Evolutionary conservation across 1,140 invertebrate genomes (phyloP).

Genomic region (Andrena cerasifolii): DNA sequence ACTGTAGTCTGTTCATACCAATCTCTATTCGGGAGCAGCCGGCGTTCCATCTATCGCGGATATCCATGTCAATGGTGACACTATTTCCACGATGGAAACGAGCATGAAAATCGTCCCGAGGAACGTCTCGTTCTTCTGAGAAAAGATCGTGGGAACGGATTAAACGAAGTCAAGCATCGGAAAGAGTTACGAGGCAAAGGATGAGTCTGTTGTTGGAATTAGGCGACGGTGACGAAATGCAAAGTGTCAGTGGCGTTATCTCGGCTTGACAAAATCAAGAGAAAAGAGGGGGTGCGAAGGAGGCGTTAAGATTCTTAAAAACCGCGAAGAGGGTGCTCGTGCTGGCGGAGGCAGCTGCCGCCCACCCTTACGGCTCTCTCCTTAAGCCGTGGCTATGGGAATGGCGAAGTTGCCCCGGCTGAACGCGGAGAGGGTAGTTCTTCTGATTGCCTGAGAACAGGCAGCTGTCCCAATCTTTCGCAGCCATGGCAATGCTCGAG

Average conservation of each 20-base stretch:
- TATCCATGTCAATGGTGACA: not conserved
- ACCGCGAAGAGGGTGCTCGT: constrained; percentile 74
- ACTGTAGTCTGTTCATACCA: not conserved
- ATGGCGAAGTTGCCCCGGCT: constrained; percentile 44
- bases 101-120: not conserved
- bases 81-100: not conserved
- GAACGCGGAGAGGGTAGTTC: constrained; percentile 62
- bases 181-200: constrained; percentile 20
- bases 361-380: constrained; percentile 50
- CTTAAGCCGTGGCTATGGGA: constrained; percentile 69
- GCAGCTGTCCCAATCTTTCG: constrained; percentile 75
- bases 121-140: not conserved
- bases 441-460: constrained; percentile 77
- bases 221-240: constrained; percentile 70
- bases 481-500: not conserved
- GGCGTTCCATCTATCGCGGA: not conserved
- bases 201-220: constrained; percentile 36
- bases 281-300: constrained; percentile 26
- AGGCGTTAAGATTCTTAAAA: constrained; percentile 81
- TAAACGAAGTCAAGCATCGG: not conserved
- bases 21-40: not conserved
- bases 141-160: constrained; percentile 30
- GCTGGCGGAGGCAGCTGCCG: constrained; percentile 56
- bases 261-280: constrained; percentile 53
- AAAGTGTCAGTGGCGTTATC: constrained; percentile 71